Base-by-base conservation (phyloP, 2,113 vertebrate genomes). In the Nothoprocta pentlandii region DNA sequence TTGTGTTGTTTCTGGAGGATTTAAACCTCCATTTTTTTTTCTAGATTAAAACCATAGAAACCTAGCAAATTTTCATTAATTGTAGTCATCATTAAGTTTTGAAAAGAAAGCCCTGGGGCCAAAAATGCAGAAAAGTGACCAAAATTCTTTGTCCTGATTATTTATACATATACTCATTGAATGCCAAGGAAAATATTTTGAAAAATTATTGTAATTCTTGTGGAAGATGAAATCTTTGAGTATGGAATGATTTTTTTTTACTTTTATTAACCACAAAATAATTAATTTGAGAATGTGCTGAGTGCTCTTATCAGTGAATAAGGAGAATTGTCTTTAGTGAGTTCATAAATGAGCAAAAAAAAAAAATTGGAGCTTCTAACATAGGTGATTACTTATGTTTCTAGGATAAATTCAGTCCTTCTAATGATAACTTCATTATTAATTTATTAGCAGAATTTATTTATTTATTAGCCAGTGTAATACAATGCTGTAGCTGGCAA, bases 171-270 rank as follows among this genome's bases (percentile, higher is more conserved):
- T 62, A 23, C 59, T 44, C 3, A 21, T 69, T 49, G 2, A 5
- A 4, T 54, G 67, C 26, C 2, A 74, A 41, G 30, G 26, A 25
- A 74, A 59, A 59, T 26, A 16, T 44, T 77, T 69, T 44, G 4
- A 16, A 59, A 51, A 7, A 14, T 54, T 74, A 67, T 46, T 63
- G 3, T 26, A 70, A 10, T 32, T 22, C 36, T 70, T 78, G 26
- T n/a, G 54, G 64, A 23, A 17, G 10, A 9, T 17, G 4, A 11
- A 70, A 34, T 70, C 16, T 23, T 69, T 83, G 41, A 59, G 15
- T 59, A 21, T 12, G 6, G 8, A 42, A 23, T 1, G 0, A 49
- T 22, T 11, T 49, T 49, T 49, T 23, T 22, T 49, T 0, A 0
- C 67, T 86, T 66, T 49, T 80, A 54, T 84, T 23, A 73, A 76